Base-by-base conservation (phyloP, 2,113 vertebrate genomes). In the Lophius piscatorius region DNA sequence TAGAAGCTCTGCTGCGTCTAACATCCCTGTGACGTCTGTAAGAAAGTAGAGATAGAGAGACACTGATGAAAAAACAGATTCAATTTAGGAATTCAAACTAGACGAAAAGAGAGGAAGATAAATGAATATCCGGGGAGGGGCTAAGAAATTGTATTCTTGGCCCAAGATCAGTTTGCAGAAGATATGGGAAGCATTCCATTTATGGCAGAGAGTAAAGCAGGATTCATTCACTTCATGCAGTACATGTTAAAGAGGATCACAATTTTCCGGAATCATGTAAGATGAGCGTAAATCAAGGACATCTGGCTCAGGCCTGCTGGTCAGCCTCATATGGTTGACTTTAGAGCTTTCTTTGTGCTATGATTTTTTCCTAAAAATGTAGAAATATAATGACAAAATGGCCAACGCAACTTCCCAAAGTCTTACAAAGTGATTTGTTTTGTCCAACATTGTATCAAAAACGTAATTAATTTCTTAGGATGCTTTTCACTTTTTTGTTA, bases 231-330 rank as follows among this genome's bases (percentile, higher is more conserved):
- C 40, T 47, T 44, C 23, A 16, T 63, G 57, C 23, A 24, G 39
- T 51, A 14, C 22, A 50, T 71, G 26, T 56, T 70, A 10, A 4
- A 42, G 20, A 23, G 33, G 59, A 72, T 62, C 21, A 39, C 22
- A 44, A 51, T 3, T 55, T 85, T 76, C 50, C 66, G 62, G 73
- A 65, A 48, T 57, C 62, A 58, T 63, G 51, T 70, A 64, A 76
- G 55, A 45, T 52, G 55, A 75, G 63, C 12, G 39, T 63, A 80
- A 84, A 83, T 83, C 48, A 80, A 70, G 75, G 74, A 75, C 83
- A 74, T 80, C 50, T 85, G 85, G 54, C 44, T 42, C 22, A 0
- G 13, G 20, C 35, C 63, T 38, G 48, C 31, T 55, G 36, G 45
- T 56, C 0, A 5, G 34, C 58, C 44, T 57, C 52, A 64, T 33